phyloP scores from a whole-genome alignment of 2,113 vertebrate genomes.

The Meriones unguiculatus region DNA sequence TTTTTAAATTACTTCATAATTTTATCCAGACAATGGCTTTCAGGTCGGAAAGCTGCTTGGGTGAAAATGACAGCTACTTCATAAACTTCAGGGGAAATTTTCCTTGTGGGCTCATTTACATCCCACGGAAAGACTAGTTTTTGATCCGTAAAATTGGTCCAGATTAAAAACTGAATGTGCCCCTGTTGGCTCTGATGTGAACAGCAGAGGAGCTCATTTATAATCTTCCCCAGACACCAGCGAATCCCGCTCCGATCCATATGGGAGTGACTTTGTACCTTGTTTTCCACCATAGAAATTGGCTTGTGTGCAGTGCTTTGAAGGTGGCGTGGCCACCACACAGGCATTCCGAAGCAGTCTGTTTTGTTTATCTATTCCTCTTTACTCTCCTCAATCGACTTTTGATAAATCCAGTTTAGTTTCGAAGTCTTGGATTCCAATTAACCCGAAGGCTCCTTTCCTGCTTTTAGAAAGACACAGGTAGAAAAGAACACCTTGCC shows the following conservation, averaged over 20 bases:
- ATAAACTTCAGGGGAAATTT: slow-evolving; percentile 74
- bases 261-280: slow-evolving; percentile 61
- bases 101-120: slow-evolving; percentile 74
- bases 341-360: background rate
- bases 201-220: slow-evolving; percentile 73
- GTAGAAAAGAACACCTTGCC: background rate
- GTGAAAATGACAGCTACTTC: slow-evolving; percentile 76
- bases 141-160: slow-evolving; percentile 83
- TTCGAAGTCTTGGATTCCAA: slow-evolving; percentile 41
- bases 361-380: background rate
- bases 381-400: background rate
- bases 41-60: slow-evolving; percentile 63
- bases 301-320: background rate
- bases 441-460: background rate
- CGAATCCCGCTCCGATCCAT: slow-evolving; percentile 33
- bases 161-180: slow-evolving; percentile 78
- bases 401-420: slow-evolving; percentile 3
- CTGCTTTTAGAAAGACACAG: background rate
- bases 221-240: slow-evolving; percentile 75
- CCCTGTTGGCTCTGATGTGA: slow-evolving; percentile 69
- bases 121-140: slow-evolving; percentile 77
- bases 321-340: background rate
- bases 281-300: slow-evolving; percentile 28
- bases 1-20: slow-evolving; percentile 64
- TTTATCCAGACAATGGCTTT: slow-evolving; percentile 67